phyloP scores from a whole-genome alignment of 2,113 vertebrate genomes.

The Corythaixoides concolor region DNA sequence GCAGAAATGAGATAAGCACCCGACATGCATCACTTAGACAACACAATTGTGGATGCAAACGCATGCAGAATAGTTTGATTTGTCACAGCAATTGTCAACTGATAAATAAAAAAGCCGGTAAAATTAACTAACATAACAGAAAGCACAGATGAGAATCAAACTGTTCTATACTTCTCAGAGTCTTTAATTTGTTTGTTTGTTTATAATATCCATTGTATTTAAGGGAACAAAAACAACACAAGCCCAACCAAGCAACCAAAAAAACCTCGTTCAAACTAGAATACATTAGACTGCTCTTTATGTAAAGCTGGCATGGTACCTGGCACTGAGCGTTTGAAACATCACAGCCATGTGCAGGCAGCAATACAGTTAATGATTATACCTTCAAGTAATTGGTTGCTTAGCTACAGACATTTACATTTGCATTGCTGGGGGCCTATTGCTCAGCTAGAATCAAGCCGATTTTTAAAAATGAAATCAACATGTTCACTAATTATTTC shows the following conservation, averaged over 20 bases:
- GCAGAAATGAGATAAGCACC: not conserved
- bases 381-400: constrained; percentile 30
- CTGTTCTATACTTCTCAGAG: not conserved
- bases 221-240: not conserved
- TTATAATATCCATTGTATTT: not conserved
- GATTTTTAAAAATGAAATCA: constrained; percentile 16
- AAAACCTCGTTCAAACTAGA: not conserved
- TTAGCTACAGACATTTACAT: constrained; percentile 41
- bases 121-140: not conserved
- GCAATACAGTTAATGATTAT: not conserved
- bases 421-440: not conserved
- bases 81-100: not conserved
- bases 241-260: not conserved
- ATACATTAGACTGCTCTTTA: not conserved
- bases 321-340: not conserved
- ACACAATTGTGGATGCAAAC: not conserved
- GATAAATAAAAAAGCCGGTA: not conserved
- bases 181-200: not conserved
- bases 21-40: not conserved
- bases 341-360: not conserved
- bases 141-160: not conserved
- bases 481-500: not conserved
- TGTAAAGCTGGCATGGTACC: not conserved
- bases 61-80: not conserved
- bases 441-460: constrained; percentile 9